A percentile compares a stretch with the other conserved stretches of the same genome.
These are phyloP conservation scores for Oophaga pumilio DNA, from an alignment of 2,113 vertebrate genomes.

Conservation along the genomic window DNA sequence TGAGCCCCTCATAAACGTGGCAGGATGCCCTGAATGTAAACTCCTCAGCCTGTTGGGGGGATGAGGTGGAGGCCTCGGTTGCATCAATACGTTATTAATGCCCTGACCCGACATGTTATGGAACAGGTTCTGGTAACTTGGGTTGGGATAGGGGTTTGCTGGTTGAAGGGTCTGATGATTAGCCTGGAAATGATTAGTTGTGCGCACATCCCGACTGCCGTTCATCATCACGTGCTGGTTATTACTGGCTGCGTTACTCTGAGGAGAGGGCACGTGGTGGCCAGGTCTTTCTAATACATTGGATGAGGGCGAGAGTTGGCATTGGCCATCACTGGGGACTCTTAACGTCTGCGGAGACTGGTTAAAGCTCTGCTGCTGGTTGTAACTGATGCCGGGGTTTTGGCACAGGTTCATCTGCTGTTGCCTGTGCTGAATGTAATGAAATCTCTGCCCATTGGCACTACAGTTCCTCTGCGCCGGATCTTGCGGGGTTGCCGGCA, in stretches of 20 bases:
- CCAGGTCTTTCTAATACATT: constrained; percentile 66
- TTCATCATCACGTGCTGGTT: constrained; percentile 63
- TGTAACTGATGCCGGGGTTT: constrained; percentile 67
- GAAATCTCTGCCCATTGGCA: constrained; percentile 73
- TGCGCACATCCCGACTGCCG: constrained; percentile 68
- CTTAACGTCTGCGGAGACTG: constrained; percentile 74
- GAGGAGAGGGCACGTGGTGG: constrained; percentile 67
- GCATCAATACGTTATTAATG: constrained; percentile 71
- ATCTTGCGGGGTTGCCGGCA: constrained; percentile 68
- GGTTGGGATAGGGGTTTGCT: constrained; percentile 65
- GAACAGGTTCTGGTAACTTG: constrained; percentile 73
- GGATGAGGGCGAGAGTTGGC: constrained; percentile 73
- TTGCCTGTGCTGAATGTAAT: constrained; percentile 74
- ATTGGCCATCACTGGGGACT: constrained; percentile 68
- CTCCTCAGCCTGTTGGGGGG: constrained; percentile 71
- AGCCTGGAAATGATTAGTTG: constrained; percentile 61
- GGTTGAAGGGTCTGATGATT: constrained; percentile 72
- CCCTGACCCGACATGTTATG: constrained; percentile 55
- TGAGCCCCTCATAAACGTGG: constrained; percentile 72
- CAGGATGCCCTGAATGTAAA: constrained; percentile 72
- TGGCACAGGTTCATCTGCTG: constrained; percentile 70
- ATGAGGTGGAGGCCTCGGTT: constrained; percentile 86
- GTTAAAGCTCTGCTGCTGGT: constrained; percentile 73
- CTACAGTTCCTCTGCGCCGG: constrained; percentile 71
- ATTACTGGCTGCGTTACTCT: constrained; percentile 64